These are phyloP conservation scores for Dryas iulia DNA, from an alignment of 1,140 invertebrate genomes.

Conservation along the genomic window DNA sequence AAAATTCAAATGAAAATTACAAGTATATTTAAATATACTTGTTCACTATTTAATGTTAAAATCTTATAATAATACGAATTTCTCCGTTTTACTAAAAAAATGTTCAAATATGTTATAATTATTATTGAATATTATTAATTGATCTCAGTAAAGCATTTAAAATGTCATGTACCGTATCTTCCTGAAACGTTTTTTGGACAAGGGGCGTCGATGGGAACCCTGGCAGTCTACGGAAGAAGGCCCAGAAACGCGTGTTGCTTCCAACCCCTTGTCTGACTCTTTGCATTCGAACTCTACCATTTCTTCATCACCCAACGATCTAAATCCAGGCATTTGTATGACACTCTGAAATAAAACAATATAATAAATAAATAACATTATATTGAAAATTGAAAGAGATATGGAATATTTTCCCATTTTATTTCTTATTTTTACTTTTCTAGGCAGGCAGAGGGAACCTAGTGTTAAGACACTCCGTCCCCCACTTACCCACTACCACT, in stretches of 20 bases:
- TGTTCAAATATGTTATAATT: neutral
- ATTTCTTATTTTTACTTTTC: too few species aligned
- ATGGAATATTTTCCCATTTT: too few species aligned
- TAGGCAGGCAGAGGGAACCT: too few species aligned
- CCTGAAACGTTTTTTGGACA: conserved; percentile 88
- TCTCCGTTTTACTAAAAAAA: neutral
- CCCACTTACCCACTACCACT: too few species aligned
- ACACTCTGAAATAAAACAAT: conserved; percentile 85
- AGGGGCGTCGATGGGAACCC: conserved; percentile 88
- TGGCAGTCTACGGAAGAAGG: conserved; percentile 87
- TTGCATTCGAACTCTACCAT: conserved; percentile 93
- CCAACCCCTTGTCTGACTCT: conserved; percentile 90
- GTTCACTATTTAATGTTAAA: neutral
- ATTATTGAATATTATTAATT: neutral
- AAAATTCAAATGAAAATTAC: too few species aligned
- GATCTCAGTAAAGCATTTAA: neutral
- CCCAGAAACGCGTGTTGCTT: conserved; percentile 91
- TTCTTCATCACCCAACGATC: conserved; percentile 92
- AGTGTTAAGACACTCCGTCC: too few species aligned
- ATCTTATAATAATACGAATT: too few species aligned
- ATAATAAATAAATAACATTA: neutral
- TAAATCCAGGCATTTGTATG: conserved; percentile 93
- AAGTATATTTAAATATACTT: too few species aligned
- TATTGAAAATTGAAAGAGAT: too few species aligned
- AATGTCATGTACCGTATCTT: conserved; percentile 86